These are phyloP conservation scores for Aptenodytes forsteri DNA, from an alignment of 2,113 vertebrate genomes.

Conservation along the genomic window DNA sequence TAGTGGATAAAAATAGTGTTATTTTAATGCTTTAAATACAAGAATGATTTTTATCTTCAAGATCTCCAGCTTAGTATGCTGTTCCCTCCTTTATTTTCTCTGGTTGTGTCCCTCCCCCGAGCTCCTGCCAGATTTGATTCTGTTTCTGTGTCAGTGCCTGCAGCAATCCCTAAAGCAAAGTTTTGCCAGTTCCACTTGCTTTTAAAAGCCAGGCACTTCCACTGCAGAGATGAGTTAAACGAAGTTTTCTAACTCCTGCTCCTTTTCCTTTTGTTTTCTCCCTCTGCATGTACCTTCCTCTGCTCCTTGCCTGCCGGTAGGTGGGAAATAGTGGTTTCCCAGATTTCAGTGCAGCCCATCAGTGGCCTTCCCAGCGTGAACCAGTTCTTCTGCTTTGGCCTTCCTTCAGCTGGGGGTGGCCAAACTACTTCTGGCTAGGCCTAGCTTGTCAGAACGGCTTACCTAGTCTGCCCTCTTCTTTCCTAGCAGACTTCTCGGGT, in stretches of 20 bases:
- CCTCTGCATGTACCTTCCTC: neutral
- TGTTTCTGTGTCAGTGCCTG: slow-evolving; percentile 13
- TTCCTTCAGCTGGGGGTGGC: neutral
- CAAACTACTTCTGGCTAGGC: neutral
- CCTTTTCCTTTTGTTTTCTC: neutral
- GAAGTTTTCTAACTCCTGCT: neutral
- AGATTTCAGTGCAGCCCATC: neutral
- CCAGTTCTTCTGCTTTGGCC: neutral
- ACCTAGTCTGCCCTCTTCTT: neutral
- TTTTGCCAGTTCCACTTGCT: neutral
- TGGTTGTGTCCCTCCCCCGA: neutral
- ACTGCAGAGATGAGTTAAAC: neutral
- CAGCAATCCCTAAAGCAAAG: slow-evolving; percentile 2
- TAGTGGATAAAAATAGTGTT: neutral
- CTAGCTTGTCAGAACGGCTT: neutral
- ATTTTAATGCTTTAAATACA: neutral
- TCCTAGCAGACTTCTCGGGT: neutral
- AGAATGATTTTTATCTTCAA: neutral
- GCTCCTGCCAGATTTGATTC: neutral
- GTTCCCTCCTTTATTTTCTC: neutral
- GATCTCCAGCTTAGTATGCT: neutral
- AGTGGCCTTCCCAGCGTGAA: neutral
- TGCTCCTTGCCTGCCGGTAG: neutral
- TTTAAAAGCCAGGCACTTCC: neutral
- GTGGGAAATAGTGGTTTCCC: neutral